Evolutionary conservation across 2,888 invertebrate genomes (phyloP).

Genomic region (Keiferia lycopersicella): DNA sequence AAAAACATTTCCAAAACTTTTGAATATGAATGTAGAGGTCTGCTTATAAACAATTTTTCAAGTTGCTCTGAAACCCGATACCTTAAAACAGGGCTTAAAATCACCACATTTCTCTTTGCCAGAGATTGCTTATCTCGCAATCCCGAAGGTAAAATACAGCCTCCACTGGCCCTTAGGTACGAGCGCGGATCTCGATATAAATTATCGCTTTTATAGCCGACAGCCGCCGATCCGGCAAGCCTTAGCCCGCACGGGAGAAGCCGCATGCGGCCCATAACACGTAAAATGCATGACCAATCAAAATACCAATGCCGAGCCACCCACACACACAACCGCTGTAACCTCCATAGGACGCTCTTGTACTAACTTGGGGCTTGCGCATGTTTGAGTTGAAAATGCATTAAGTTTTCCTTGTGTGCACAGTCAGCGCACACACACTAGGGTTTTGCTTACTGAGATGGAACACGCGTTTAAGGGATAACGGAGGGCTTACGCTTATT

Average conservation of each 20-base stretch:
- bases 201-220: conserved; percentile 55
- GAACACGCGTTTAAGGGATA: conserved; percentile 79
- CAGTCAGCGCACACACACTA: conserved; percentile 54
- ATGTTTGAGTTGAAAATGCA: conserved; percentile 60
- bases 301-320: conserved; percentile 78
- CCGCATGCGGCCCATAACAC: conserved; percentile 69
- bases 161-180: conserved; percentile 56
- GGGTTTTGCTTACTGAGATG: conserved; percentile 63
- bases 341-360: conserved; percentile 29
- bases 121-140: conserved; percentile 51
- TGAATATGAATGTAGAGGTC: not conserved
- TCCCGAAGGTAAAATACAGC: conserved; percentile 52
- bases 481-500: conserved; percentile 76
- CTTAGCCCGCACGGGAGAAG: conserved; percentile 56
- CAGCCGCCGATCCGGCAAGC: conserved; percentile 66
- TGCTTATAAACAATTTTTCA: conserved; percentile 1
- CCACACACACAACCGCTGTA: conserved; percentile 47
- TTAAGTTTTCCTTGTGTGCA: conserved; percentile 45
- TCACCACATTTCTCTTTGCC: conserved; percentile 29
- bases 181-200: conserved; percentile 55
- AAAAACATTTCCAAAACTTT: not conserved
- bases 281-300: conserved; percentile 82
- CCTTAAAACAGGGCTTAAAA: conserved; percentile 17
- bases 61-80: conserved; percentile 26
- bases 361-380: conserved; percentile 32